Conservation (phyloP, 2,888 invertebrate species). For the Magallana nippona region DNA sequence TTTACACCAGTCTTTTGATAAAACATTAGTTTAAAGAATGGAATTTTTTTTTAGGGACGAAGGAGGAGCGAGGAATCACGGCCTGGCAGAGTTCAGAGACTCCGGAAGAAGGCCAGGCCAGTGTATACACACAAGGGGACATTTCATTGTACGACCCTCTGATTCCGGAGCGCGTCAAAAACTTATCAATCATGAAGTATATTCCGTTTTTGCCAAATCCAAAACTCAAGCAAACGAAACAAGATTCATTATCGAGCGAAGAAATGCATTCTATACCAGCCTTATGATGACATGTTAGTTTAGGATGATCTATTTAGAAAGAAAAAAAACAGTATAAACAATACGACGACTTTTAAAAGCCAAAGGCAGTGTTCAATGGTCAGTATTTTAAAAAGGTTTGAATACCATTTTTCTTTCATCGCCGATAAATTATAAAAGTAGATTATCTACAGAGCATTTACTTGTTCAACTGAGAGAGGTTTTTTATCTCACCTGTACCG, state of each 20-base stretch:
- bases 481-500: too few species aligned
- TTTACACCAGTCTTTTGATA: not conserved
- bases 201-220: constrained; percentile 52
- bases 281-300: not conserved
- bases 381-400: too few species aligned
- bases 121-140: constrained; percentile 30
- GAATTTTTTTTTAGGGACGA: constrained; percentile 57
- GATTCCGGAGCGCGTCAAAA: constrained; percentile 43
- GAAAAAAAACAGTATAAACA: not conserved
- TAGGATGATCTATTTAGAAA: too few species aligned
- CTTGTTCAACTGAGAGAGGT: too few species aligned
- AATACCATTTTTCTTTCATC: too few species aligned
- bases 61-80: constrained; percentile 62
- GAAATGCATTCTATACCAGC: not conserved
- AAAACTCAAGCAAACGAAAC: not conserved
- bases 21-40: not conserved
- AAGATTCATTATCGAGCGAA: not conserved
- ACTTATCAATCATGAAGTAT: constrained; percentile 45
- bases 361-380: not conserved
- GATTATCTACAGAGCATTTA: too few species aligned
- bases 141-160: constrained; percentile 48
- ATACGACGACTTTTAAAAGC: not conserved
- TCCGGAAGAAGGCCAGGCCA: not conserved
- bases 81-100: constrained; percentile 54
- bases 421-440: too few species aligned